Base-by-base conservation (phyloP, 2,888 invertebrate genomes). In the Microctonus hyperodae region DNA sequence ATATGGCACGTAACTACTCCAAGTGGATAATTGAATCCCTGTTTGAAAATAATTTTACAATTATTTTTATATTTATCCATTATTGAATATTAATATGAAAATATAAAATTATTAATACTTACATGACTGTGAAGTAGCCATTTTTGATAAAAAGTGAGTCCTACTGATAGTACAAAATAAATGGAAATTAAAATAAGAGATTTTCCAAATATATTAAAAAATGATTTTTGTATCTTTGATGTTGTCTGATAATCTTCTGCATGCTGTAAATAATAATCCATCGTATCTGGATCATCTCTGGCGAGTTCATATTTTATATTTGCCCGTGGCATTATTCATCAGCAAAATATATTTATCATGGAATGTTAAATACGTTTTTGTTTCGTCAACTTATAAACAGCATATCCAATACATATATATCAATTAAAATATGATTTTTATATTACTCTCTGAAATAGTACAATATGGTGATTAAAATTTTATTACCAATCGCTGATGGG, bases 71-170 rank as follows among this genome's bases (percentile, higher is more conserved):
- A 35, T 55, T 35, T 7, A 31, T 62, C 22, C n/a, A 58, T 56
- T 58, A 58, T 25, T 55, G 5, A 51, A 53, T 33, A 23, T 67
- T 35, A 55, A 23, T 60, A 56, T 58, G 37, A 57, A 13, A 35
- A 35, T 55, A 35, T 55, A 57, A 31, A 25, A 20, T 28, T 31
- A 40, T 50, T 50, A 59, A 10, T 70, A 79, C 79, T 78, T 67
- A 81, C 81, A 67, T 79, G 78, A 85, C 94, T 95, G 88, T 92
- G 91, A 72, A 95, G 88, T 64, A 98, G 89, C 91, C 94, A 93
- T 88, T 96, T 91, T 84, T 98, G 98, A 85, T 98, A 99, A 85
- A 98, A 99, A 10, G 97, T 98, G 62, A 99, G 88, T 55, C 96
- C 93, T 77, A 99, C 96, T 13, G 98, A 98, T 64, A 98, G 89